Evolutionary conservation across 2,113 vertebrate genomes (phyloP), one percentile per base, ranked within the genome.

Genomic region (Laterallus jamaicensis): DNA sequence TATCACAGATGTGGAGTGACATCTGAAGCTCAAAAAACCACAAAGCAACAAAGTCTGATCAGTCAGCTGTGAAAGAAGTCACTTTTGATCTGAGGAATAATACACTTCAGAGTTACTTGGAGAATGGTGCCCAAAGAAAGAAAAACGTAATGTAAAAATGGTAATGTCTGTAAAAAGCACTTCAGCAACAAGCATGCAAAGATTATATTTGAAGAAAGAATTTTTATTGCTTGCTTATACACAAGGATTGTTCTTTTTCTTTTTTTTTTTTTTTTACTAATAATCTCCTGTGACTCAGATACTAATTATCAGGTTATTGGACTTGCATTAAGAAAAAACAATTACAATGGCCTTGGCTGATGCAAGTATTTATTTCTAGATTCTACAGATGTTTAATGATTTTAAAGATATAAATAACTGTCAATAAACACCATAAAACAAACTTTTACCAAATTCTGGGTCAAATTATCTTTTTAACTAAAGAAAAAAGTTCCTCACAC

Each of bases 161-260:
- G 3, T 44, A 40, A 54, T 63, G 13, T 59, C 52, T 74, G 13
- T 56, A 47, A 70, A 78, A 92, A 81, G 1, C 16, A 37, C 16
- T 74, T 42, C 16, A 59, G 15, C 2, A 3, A 40, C 11, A 91
- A 63, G 63, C 10, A 12, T 47, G 15, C 29, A 75, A 81, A 87
- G 52, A 22, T 19, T 86, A 14, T 35, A 28, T 47, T 7, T 56
- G 66, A 84, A 75, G 4, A 5, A 70, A 52, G 2, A 49, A 10
- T 63, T 74, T 86, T 82, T 82, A 44, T 62, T 67, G 5, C 17
- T 82, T 82, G 7, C 11, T 79, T 64, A 32, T 35, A 32, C 9
- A 52, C 2, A 28, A 21, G 12, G 2, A 0, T 1, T 5, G 24
- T 0, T 1, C 3, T 21, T 42, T 29, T 16, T 1, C 0, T 25